These are phyloP conservation scores for Leptinotarsa undecemlineata DNA, from an alignment of 1,140 invertebrate species.

Conservation along the genomic window DNA sequence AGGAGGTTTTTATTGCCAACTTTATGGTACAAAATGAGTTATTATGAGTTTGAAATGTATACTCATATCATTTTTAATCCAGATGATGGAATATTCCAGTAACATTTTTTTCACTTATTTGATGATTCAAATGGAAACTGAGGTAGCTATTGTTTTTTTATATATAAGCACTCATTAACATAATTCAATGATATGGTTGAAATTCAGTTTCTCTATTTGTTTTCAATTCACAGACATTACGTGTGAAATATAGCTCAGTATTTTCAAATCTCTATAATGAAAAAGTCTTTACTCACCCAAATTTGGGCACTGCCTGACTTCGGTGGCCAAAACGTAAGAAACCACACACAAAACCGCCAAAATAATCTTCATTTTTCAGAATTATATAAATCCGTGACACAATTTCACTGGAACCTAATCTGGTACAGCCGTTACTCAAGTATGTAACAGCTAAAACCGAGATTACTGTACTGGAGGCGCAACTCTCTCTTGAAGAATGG, in stretches of 20 bases:
- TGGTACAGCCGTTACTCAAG: background rate
- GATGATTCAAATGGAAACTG: too few species aligned
- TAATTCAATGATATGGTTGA: slow-evolving; percentile 22
- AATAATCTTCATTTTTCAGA: slow-evolving; percentile 14
- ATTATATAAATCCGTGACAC: background rate
- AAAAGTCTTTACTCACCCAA: background rate
- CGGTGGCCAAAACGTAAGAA: slow-evolving; percentile 9
- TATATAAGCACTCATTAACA: background rate
- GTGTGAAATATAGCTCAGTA: background rate
- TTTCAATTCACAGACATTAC: slow-evolving; percentile 1
- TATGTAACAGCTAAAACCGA: background rate
- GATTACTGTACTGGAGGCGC: background rate
- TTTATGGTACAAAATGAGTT: too few species aligned
- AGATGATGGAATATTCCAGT: too few species aligned
- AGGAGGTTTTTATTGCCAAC: too few species aligned
- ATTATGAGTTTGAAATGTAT: too few species aligned
- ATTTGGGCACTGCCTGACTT: slow-evolving; percentile 30
- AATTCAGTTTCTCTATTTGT: slow-evolving; percentile 24
- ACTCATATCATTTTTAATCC: too few species aligned
- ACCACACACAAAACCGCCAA: slow-evolving; percentile 1
- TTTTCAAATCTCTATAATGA: background rate
- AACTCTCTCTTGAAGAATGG: slow-evolving; percentile 22
- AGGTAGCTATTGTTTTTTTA: too few species aligned
- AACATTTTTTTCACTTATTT: too few species aligned
- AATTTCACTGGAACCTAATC: slow-evolving; percentile 1